phyloP scores from a whole-genome alignment of 2,113 vertebrate species.

The Microtus montanus region DNA sequence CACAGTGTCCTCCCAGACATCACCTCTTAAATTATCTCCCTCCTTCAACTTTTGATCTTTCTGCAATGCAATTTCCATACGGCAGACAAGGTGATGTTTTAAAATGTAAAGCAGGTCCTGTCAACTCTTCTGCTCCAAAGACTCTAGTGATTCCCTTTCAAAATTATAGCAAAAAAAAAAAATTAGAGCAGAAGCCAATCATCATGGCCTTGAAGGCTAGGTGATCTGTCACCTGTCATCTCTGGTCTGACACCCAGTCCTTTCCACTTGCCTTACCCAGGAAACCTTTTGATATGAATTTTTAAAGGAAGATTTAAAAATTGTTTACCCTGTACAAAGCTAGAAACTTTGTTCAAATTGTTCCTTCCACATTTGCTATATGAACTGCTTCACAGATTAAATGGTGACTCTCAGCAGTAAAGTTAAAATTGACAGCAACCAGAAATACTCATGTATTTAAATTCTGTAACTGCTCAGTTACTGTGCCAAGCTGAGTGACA shows the following conservation, averaged over 20 bases:
- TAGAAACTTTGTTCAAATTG: neutral
- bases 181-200: conserved; percentile 3
- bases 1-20: neutral
- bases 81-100: conserved; percentile 29
- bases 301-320: neutral
- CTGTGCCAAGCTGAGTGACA: neutral
- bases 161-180: neutral
- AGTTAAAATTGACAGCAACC: neutral
- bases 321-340: neutral
- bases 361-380: neutral
- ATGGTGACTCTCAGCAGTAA: neutral
- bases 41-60: conserved; percentile 21
- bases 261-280: neutral
- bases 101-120: conserved; percentile 30
- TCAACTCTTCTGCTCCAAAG: conserved; percentile 10
- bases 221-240: no score
- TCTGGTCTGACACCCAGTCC: neutral
- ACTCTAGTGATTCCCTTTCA: neutral
- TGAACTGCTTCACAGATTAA: neutral
- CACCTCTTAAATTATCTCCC: neutral
- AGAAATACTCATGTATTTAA: neutral
- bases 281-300: neutral
- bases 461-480: neutral
- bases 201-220: neutral
- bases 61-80: conserved; percentile 18